These are phyloP conservation scores for Cephus pygmeus DNA, from an alignment of 2,888 invertebrate genomes.

Conservation along the genomic window DNA sequence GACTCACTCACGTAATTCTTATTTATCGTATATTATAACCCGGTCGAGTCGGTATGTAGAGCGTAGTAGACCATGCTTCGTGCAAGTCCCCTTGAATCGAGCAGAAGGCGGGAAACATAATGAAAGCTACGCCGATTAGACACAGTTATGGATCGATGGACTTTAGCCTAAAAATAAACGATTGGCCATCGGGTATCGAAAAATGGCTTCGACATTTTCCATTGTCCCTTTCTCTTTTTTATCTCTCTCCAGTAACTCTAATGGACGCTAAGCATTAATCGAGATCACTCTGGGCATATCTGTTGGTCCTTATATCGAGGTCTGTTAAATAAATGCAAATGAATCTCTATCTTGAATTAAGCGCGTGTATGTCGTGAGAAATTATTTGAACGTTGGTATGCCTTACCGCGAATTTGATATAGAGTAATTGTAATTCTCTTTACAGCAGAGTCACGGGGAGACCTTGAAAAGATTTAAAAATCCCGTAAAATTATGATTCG, in stretches of 20 bases:
- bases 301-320: neutral
- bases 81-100: conserved; percentile 8
- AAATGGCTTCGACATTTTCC: neutral
- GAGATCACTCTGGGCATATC: neutral
- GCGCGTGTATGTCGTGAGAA: neutral
- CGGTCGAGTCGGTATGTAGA: neutral
- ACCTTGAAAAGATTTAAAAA: neutral
- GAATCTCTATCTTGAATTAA: neutral
- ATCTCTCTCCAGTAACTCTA: neutral
- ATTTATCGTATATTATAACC: neutral
- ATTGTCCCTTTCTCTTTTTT: neutral
- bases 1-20: neutral
- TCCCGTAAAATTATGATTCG: neutral
- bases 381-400: neutral
- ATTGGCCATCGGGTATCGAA: neutral
- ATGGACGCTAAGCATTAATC: neutral
- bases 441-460: neutral
- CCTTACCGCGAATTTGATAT: neutral
- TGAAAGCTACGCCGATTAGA: conserved; percentile 20
- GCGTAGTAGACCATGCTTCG: neutral
- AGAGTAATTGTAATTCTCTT: neutral
- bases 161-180: conserved; percentile 20
- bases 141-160: conserved; percentile 27
- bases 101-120: conserved; percentile 30
- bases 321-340: neutral